Conservation (phyloP, 1,140 invertebrate species). For the Bacillus rossius region DNA sequence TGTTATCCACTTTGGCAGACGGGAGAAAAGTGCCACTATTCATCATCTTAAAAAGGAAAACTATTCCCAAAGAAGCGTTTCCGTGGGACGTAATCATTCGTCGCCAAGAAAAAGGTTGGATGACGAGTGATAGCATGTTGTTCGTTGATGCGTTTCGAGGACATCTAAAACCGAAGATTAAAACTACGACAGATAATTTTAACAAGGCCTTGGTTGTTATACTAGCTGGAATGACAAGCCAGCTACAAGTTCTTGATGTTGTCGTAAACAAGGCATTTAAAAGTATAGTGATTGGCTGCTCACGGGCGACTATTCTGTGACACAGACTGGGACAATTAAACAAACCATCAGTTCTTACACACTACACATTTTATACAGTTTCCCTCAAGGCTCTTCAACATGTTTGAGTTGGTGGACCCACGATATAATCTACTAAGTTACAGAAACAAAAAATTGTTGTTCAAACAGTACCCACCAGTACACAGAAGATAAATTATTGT, state of each 20-base stretch:
- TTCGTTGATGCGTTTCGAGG: constrained; percentile 11
- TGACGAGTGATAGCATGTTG: constrained; percentile 12
- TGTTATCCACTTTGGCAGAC: constrained; percentile 1
- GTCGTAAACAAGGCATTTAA: constrained; percentile 7
- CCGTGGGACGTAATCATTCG: constrained; percentile 9
- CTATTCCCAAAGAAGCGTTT: constrained; percentile 1
- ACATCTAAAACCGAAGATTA: neutral
- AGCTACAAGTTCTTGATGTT: constrained; percentile 26
- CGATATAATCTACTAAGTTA: too few species aligned
- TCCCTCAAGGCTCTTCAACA: too few species aligned
- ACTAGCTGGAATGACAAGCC: constrained; percentile 25
- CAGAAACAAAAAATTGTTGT: too few species aligned
- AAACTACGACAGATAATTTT: neutral
- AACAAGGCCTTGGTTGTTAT: constrained; percentile 19
- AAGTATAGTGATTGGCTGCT: constrained; percentile 11
- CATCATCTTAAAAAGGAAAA: constrained; percentile 15
- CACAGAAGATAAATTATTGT: too few species aligned
- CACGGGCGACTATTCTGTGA: constrained; percentile 1
- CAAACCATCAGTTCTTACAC: neutral
- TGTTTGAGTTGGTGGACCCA: too few species aligned
- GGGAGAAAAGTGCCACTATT: constrained; percentile 14
- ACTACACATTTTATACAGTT: too few species aligned
- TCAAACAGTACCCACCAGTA: too few species aligned
- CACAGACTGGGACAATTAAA: constrained; percentile 11
- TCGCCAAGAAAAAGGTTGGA: constrained; percentile 17